A percentile compares a stretch with the other conserved stretches of the same genome.
Evolutionary conservation across 2,113 vertebrate species (phyloP).

Genomic region (Myotis lucifugus): DNA sequence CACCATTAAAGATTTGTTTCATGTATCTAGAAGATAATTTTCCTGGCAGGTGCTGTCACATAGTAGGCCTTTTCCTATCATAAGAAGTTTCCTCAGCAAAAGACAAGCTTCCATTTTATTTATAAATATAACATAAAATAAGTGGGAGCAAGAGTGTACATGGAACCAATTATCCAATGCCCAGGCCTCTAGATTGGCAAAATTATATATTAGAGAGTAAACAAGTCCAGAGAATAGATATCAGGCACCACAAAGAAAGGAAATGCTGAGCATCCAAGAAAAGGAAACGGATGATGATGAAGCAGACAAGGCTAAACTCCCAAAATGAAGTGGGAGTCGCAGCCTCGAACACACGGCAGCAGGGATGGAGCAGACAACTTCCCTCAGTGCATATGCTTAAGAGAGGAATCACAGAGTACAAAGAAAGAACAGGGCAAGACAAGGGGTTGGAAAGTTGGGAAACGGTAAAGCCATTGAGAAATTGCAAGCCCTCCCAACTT

Average conservation of each 20-base stretch:
- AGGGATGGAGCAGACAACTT: fast-evolving
- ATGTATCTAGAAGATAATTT: not conserved
- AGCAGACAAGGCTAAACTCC: not conserved
- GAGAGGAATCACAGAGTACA: not conserved
- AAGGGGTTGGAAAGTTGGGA: not conserved
- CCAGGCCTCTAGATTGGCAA: not conserved
- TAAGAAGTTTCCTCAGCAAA: not conserved
- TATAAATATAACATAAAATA: constrained; percentile 8
- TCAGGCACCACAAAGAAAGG: not conserved
- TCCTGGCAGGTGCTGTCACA: not conserved
- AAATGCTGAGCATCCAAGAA: not conserved
- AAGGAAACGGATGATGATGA: not conserved
- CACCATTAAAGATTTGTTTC: not conserved
- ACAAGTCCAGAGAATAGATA: not conserved
- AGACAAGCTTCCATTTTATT: not conserved
- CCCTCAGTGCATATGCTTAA: not conserved
- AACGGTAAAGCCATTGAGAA: not conserved
- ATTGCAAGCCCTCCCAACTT: not conserved
- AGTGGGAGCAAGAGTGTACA: not conserved
- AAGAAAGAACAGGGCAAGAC: not conserved
- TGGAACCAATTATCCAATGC: not conserved
- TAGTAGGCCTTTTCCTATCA: not conserved
- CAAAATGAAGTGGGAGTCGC: fast-evolving
- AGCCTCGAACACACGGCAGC: not conserved
- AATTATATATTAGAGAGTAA: not conserved